Evolutionary conservation across 2,888 invertebrate genomes (phyloP).

Genomic region (Platynereis dumerilii): DNA sequence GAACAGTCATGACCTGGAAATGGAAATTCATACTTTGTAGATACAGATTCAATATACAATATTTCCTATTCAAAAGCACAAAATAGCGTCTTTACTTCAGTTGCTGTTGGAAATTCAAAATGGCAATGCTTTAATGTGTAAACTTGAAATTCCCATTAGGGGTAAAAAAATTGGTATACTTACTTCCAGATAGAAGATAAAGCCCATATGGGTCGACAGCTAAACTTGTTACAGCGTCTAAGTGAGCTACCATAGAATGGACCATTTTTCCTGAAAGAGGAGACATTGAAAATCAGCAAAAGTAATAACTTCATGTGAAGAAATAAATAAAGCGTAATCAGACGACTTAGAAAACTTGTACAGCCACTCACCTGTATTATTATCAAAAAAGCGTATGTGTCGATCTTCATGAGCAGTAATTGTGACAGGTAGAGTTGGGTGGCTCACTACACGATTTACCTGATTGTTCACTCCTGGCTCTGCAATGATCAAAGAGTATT

Average conservation of each 20-base stretch:
- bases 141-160: too few relatives aligned
- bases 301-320: background rate
- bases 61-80: constrained; percentile 5
- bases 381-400: constrained; percentile 98
- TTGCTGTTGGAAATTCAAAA: too few relatives aligned
- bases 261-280: constrained; percentile 82
- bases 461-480: constrained; percentile 66
- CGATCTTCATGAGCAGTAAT: constrained; percentile 98
- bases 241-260: constrained; percentile 98
- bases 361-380: constrained; percentile 71
- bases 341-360: too few relatives aligned
- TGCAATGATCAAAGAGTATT: constrained; percentile 39
- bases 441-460: constrained; percentile 77
- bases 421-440: constrained; percentile 94
- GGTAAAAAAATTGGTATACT: constrained; percentile 59
- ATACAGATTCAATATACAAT: background rate
- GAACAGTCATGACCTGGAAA: constrained; percentile 69
- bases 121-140: too few relatives aligned
- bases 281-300: background rate
- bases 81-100: too few relatives aligned
- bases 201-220: constrained; percentile 98
- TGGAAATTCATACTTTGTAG: constrained; percentile 14
- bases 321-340: constrained; percentile 5
- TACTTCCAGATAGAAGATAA: constrained; percentile 94
- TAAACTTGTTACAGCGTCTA: constrained; percentile 97